Evolutionary conservation across 2,888 invertebrate species (phyloP).

Genomic region (Neoitamus cyanurus): DNA sequence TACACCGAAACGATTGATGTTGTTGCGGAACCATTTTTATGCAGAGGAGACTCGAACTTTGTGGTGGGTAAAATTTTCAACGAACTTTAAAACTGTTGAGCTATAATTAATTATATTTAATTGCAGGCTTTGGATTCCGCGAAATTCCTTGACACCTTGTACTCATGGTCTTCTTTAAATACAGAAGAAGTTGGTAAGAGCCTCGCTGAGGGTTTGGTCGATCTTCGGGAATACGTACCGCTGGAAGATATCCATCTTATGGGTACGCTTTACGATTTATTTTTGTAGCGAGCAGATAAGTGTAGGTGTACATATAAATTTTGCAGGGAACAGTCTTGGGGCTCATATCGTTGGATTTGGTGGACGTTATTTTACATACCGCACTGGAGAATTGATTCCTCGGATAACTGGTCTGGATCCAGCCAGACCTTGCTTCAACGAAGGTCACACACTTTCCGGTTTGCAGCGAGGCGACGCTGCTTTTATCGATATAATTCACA

Average conservation of each 20-base stretch:
- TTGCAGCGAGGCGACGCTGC: conserved; percentile 61
- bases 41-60: conserved; percentile 63
- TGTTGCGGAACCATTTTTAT: conserved; percentile 61
- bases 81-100: neutral
- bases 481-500: conserved; percentile 62
- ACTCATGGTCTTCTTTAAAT: conserved; percentile 64
- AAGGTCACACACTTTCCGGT: conserved; percentile 58
- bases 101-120: neutral
- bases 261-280: conserved; percentile 51
- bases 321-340: conserved; percentile 63
- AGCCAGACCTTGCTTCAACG: conserved; percentile 64
- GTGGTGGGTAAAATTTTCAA: conserved; percentile 58
- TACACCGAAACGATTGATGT: conserved; percentile 57
- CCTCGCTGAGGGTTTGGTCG: conserved; percentile 60
- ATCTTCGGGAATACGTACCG: conserved; percentile 58
- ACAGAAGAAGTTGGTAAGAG: conserved; percentile 62
- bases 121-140: conserved; percentile 62
- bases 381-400: conserved; percentile 58
- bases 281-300: neutral
- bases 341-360: conserved; percentile 63
- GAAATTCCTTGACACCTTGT: conserved; percentile 62
- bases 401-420: conserved; percentile 64
- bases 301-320: neutral
- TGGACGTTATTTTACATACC: conserved; percentile 58
- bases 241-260: conserved; percentile 62